Base-by-base conservation (phyloP, 2,113 vertebrate species). In the Lamprotornis superbus region DNA sequence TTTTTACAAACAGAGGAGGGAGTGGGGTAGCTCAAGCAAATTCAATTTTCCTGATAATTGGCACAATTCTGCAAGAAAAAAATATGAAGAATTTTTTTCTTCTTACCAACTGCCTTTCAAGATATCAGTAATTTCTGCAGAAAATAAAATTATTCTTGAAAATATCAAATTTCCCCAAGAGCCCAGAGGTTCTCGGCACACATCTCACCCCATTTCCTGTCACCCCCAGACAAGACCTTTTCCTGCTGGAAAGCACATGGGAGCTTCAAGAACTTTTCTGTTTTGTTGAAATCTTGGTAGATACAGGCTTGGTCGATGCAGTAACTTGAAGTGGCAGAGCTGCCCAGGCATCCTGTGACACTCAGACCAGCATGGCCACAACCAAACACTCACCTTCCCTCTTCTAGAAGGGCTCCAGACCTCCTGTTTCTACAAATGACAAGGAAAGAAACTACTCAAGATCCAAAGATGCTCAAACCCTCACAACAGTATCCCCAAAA, bases 141-240 rank as follows among this genome's bases (percentile, higher is more conserved):
- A 64, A 92, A 92, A 82, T 28, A 25, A 47, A 69, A 31, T 2
- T 0, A 50, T 42, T 77, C 75, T 65, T 94, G 63, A 70, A 79
- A 88, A 86, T n/a, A 71, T 44, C 21, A 13, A 24, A 64, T 35
- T 81, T 59, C 50, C 78, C 49, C 47, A 30, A 83, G 57, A 80
- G 77, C 33, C 22, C 74, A 86, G 53, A 89, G 52, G 55, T 87
- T 91, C 89, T 84, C 90, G 93, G 83, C 18, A 21, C 39, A 37
- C 7, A 55, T 50, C 24, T 70, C n/a, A 77, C n/a, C 64, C 63
- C 87, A 63, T 5, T 44, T 40, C 77, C n/a, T 12, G 1, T 6
- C 8, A 5, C 17, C 27, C 2, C 12, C 49, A 30, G 39, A 46
- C 52, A 64, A 22, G 11, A 12, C 19, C 15, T 85, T 35, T 65